Evolutionary conservation across 2,888 invertebrate species (phyloP).

Genomic region (Ptilodon capucinus): DNA sequence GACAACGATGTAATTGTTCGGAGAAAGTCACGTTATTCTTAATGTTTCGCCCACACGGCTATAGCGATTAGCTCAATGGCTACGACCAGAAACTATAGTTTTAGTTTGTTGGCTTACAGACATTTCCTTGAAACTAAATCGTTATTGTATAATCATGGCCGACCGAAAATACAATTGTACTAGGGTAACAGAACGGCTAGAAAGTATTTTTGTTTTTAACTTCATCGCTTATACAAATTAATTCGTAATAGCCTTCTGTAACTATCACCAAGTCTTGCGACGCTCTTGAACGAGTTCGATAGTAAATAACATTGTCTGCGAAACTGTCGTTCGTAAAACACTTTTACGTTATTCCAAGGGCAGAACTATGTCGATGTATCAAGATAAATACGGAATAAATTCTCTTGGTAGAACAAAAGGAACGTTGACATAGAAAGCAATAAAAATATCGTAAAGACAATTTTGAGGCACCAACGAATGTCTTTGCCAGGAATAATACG

Average conservation of each 20-base stretch:
- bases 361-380: constrained; percentile 24
- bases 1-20: too few relatives aligned
- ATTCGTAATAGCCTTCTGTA: background rate
- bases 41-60: too few relatives aligned
- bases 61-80: too few relatives aligned
- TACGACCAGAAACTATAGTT: too few relatives aligned
- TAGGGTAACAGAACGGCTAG: background rate
- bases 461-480: constrained; percentile 7
- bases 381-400: constrained; percentile 45
- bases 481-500: constrained; percentile 2
- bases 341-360: constrained; percentile 19
- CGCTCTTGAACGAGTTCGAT: too few relatives aligned
- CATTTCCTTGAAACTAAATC: too few relatives aligned
- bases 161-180: background rate
- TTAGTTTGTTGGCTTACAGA: too few relatives aligned
- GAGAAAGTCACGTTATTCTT: too few relatives aligned
- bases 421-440: constrained; percentile 27
- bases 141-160: too few relatives aligned
- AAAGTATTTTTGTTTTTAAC: background rate
- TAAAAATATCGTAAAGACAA: constrained; percentile 49
- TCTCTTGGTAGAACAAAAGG: constrained; percentile 22
- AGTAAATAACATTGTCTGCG: background rate
- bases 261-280: background rate
- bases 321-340: background rate
- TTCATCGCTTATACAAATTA: too few relatives aligned